Base-by-base conservation (phyloP, 2,888 invertebrate species). In the Gastrophysa polygoni region DNA sequence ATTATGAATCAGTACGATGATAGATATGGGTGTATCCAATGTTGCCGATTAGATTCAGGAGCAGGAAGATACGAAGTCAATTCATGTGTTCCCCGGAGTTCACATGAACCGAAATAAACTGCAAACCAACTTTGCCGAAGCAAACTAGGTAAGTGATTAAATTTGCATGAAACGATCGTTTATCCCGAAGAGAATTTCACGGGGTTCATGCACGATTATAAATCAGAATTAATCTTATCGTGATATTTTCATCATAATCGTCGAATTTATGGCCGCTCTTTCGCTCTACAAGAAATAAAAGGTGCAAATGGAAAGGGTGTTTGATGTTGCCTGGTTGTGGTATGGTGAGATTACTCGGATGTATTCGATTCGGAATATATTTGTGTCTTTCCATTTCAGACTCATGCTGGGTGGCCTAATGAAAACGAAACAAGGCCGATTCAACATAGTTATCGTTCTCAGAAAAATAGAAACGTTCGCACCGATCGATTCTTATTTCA, bases 131-230 rank as follows among this genome's bases (percentile, higher is more conserved):
- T 68, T 61, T 63, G 66, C 54, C 66, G 63, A 66, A 59, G 70
- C 60, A 62, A 70, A 67, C 67, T 65, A 63, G 69, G 62, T 71
- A 71, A 73, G 72, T 73, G 70, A 73, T 73, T 74, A 70, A 71
- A 74, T 74, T 75, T 74, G 72, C 75, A 75, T 75, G 69, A 70
- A 72, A 73, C 59, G 55, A 67, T 68, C 71, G 70, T 75, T 75
- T 73, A 70, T 72, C 66, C 69, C 64, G 69, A 70, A 66, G 68
- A 64, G 68, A 68, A 71, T 70, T 72, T 72, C 68, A 68, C 68
- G 68, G 70, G 66, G 69, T 70, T 71, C 61, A 66, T 61, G 62
- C 67, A 67, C 68, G 67, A 66, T 70, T 71, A 71, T 71, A 68
- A 69, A 69, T 73, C 70, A 67, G 69, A 65, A 72, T 72, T 72